Conservation (phyloP, 2,797 vertebrate genomes). For the Anableps anableps region DNA sequence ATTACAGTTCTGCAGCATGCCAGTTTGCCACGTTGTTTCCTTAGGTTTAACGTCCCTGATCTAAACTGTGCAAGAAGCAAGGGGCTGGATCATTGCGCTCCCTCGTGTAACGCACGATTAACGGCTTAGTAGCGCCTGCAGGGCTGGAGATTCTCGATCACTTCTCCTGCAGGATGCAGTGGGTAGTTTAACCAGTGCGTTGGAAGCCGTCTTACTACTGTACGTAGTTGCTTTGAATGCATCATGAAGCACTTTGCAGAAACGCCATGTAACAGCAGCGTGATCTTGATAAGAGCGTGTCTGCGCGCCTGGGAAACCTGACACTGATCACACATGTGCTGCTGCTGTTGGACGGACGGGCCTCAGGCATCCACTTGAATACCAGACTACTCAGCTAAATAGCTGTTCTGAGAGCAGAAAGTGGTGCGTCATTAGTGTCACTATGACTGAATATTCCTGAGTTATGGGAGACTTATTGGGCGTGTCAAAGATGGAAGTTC, state of each 20-base stretch:
- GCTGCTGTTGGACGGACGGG: slow-evolving; percentile 2
- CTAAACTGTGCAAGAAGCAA: slow-evolving; percentile 28
- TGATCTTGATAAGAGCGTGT: background rate
- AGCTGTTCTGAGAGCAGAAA: background rate
- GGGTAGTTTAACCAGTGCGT: background rate
- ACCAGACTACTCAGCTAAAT: background rate
- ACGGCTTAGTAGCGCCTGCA: background rate
- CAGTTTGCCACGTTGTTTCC: slow-evolving; percentile 46
- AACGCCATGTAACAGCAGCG: background rate
- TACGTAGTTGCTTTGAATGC: background rate
- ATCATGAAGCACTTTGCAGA: slow-evolving; percentile 3
- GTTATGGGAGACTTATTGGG: background rate
- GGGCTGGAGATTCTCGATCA: background rate
- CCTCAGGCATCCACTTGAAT: slow-evolving; percentile 4
- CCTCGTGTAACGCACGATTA: background rate
- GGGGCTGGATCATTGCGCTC: slow-evolving; percentile 54
- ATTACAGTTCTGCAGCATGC: background rate
- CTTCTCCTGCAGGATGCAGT: background rate
- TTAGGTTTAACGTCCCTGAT: background rate
- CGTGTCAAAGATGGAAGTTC: background rate
- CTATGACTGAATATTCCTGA: background rate
- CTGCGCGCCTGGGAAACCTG: slow-evolving; percentile 19
- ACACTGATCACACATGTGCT: slow-evolving; percentile 25
- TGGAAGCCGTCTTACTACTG: background rate
- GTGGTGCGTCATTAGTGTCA: background rate